Conservation (phyloP, 1,140 invertebrate genomes). For the Drosophila tsacasi region DNA sequence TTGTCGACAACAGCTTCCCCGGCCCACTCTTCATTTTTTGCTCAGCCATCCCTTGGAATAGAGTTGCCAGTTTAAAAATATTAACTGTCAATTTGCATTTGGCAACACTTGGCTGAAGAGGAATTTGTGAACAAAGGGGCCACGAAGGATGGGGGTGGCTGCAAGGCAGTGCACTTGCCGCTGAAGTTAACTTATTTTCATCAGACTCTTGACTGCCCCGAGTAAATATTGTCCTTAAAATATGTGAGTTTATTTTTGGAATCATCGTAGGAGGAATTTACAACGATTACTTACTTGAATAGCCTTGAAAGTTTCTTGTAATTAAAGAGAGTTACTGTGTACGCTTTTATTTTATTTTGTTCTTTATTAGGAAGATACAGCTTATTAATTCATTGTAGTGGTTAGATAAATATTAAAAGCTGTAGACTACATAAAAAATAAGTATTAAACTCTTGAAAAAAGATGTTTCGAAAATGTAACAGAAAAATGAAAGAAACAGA, state of each 20-base stretch:
- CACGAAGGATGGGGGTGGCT: slow-evolving; percentile 1
- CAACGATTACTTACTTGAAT: not conserved
- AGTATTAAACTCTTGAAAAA: too few species aligned
- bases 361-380: not conserved
- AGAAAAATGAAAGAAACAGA: too few species aligned
- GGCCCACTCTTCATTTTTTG: slow-evolving; percentile 5
- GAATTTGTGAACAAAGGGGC: slow-evolving; percentile 33
- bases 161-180: slow-evolving; percentile 49
- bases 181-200: slow-evolving; percentile 36
- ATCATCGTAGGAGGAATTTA: not conserved
- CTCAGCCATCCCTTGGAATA: slow-evolving; percentile 15
- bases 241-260: slow-evolving; percentile 2
- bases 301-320: not conserved
- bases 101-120: slow-evolving; percentile 77
- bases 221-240: slow-evolving; percentile 24
- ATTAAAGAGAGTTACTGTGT: not conserved
- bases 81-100: slow-evolving; percentile 84
- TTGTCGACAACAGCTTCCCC: slow-evolving; percentile 56
- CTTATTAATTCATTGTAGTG: not conserved
- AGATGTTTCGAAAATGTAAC: too few species aligned
- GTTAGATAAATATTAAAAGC: not conserved
- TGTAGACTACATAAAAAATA: too few species aligned
- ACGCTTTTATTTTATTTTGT: not conserved
- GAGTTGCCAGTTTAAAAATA: slow-evolving; percentile 78
- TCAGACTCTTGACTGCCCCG: not conserved